phyloP scores from a whole-genome alignment of 2,888 invertebrate species.

The Cremastobaeus sp. region DNA sequence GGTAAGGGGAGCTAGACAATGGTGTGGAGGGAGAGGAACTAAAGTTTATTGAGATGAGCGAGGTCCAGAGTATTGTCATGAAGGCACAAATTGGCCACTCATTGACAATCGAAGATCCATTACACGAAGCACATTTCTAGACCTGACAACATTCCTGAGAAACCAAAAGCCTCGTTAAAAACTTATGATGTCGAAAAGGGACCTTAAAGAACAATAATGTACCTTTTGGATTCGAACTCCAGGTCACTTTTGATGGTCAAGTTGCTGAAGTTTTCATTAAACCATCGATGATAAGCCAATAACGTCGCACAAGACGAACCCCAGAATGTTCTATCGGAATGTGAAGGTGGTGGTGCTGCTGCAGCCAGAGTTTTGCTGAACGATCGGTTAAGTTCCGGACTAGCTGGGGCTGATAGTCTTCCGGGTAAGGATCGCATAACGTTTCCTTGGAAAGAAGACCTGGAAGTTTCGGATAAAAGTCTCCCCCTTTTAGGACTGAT shows the following conservation, averaged over 20 bases:
- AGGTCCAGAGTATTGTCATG: too few relatives aligned
- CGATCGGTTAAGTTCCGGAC: constrained; percentile 75
- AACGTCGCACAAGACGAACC: constrained; percentile 74
- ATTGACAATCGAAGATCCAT: too few relatives aligned
- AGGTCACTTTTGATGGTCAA: constrained; percentile 67
- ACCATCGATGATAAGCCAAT: constrained; percentile 79
- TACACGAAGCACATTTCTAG: too few relatives aligned
- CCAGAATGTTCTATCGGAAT: constrained; percentile 75
- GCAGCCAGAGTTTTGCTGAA: constrained; percentile 69
- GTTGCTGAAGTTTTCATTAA: constrained; percentile 76
- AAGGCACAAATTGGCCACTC: too few relatives aligned
- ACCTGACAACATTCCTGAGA: too few relatives aligned
- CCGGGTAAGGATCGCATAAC: constrained; percentile 76
- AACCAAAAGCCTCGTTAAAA: too few relatives aligned
- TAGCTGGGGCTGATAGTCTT: constrained; percentile 74
- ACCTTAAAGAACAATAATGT: neutral
- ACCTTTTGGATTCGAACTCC: constrained; percentile 75
- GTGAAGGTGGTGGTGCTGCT: constrained; percentile 52
- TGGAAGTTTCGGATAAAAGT: constrained; percentile 80
- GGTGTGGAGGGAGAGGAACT: too few relatives aligned
- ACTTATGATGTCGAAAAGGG: too few relatives aligned
- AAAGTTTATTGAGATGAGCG: too few relatives aligned
- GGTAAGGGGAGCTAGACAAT: too few relatives aligned
- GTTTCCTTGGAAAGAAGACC: constrained; percentile 74
- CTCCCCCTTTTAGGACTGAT: constrained; percentile 79